Base-by-base conservation (phyloP, 2,797 vertebrate genomes). In the Aplochiton taeniatus region DNA sequence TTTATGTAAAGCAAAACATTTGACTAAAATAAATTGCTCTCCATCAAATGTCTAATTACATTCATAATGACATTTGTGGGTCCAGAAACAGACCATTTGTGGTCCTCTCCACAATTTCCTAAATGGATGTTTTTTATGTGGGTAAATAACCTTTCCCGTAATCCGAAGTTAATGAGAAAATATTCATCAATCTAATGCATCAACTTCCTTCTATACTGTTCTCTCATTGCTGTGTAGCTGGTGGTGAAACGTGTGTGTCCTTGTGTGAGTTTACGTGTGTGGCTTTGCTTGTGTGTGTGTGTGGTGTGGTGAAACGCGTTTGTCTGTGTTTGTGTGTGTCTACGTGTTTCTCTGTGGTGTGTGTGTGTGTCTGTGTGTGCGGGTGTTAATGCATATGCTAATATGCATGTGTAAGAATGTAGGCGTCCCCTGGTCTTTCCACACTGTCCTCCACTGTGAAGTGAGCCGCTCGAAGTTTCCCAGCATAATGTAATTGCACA, bases 131-230 rank as follows among this genome's bases (percentile, higher is more conserved):
- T 70, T 70, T 73, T 74, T 48, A 59, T 77, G 70, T 75, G 48
- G n/a, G 60, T 81, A 20, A 16, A 61, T 49, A 18, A 14, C n/a
- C 64, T 69, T 61, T 66, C 69, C 69, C 63, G 68, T 82, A 70
- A 82, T 84, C 73, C 66, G 41, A 77, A 78, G 82, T 76, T 66
- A 82, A 80, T 80, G 76, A 66, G 57, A 20, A 11, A 31, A 31
- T 31, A 31, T 31, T 68, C 64, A 82, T 76, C 67, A 65, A 68
- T 17, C 10, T 20, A 18, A 54, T 54, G 52, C 4, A 18, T 53
- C 51, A 8, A 53, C 52, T 54, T 10, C 17, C 20, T 5, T 20
- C 1, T 19, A 17, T 16, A 17, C 11, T 1, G 9, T n/a, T 52
- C 50, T 9, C 16, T 6, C 31, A 31, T 31, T 6, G 31, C 31